These are phyloP conservation scores for Druon quercuslanigerum DNA, from an alignment of 1,140 invertebrate genomes.

Conservation along the genomic window DNA sequence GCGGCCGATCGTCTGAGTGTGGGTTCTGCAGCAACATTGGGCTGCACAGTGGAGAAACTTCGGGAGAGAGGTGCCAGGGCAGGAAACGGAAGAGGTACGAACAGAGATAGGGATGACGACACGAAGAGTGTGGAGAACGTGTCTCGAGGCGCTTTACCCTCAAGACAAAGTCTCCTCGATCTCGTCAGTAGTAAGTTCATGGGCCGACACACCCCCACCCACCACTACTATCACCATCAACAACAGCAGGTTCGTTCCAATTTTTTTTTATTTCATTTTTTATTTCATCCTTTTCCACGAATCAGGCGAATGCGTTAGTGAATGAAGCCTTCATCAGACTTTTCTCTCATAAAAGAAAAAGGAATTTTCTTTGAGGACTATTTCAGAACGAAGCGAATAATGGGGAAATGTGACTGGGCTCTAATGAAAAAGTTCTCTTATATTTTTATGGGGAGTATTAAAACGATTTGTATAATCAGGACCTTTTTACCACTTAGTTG, in stretches of 20 bases:
- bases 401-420: too few species aligned
- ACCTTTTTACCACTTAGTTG: too few species aligned
- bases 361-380: not conserved
- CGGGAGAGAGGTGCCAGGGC: slow-evolving; percentile 69
- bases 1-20: slow-evolving; percentile 74
- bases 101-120: slow-evolving; percentile 66
- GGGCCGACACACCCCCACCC: slow-evolving; percentile 68
- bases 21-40: slow-evolving; percentile 64
- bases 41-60: slow-evolving; percentile 68
- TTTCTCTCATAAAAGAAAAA: not conserved
- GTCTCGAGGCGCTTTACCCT: slow-evolving; percentile 63
- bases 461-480: too few species aligned
- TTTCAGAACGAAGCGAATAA: not conserved
- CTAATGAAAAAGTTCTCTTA: too few species aligned
- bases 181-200: slow-evolving; percentile 72
- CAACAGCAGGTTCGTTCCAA: slow-evolving; percentile 68
- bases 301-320: not conserved
- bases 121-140: slow-evolving; percentile 71
- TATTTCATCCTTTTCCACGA: not conserved
- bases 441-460: too few species aligned
- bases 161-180: slow-evolving; percentile 72
- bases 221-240: slow-evolving; percentile 71
- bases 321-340: not conserved
- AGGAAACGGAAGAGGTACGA: slow-evolving; percentile 63
- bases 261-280: slow-evolving; percentile 26